Evolutionary conservation across 2,797 vertebrate species (phyloP), one percentile per base, ranked within the genome.

Genomic region (Etheostoma perlongum): DNA sequence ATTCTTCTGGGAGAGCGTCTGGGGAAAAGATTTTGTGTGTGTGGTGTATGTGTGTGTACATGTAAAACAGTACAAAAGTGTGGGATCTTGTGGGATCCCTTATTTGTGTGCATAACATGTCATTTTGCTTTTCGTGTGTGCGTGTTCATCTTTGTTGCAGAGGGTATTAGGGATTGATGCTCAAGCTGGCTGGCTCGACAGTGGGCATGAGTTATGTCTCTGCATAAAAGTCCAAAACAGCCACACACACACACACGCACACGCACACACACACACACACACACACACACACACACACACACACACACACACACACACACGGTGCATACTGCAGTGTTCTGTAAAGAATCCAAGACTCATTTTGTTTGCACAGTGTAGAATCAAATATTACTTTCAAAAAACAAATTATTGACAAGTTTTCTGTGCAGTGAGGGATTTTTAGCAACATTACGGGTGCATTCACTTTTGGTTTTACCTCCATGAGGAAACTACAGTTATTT

Each of bases 201-300:
- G 81, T 44, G 21, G 55, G 62, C 84, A 93, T 91, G 93, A 94
- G 83, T 92, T 94, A 93, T 89, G 54, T 48, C 72, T 80, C 72
- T 85, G 89, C 84, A 90, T 87, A 62, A 83, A 90, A 83, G 66
- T 61, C 61, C 40, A 40, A 72, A 69, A 63, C 44, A 58, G 36
- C 46, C 54, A 47, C 23, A 23, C 13, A 67, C 63, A 53, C 19
- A 64, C 60, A 42, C 19, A 42, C 67, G 40, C 61, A 70, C 49
- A 63, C 62, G 63, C 55, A 25, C 36, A 18, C 12, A 53, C 49
- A 66, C 49, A 19, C 49, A 53, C 30, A 66, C 63, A 52, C 48
- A 52, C 48, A 52, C 19, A 64, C 60, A 42, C 19, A 42, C 67
- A 46, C 61, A 70, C 49, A 63, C 62, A 72, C 55, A 25, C 36